Base-by-base conservation (phyloP, 2,797 vertebrate species). In the Esox masquinongy region DNA sequence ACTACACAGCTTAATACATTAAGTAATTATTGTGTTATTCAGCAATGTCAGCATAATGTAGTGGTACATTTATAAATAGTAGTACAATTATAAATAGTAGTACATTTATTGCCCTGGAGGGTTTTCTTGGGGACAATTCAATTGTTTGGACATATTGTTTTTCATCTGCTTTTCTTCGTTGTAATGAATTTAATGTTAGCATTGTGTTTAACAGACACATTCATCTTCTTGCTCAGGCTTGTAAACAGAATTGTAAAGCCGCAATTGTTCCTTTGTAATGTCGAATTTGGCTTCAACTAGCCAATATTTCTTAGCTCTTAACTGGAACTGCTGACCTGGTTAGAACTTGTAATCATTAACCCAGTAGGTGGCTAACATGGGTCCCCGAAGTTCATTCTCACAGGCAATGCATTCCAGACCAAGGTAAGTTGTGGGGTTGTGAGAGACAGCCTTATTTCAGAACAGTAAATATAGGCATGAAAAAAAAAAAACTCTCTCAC, bases 401-500 rank as follows among this genome's bases (percentile, higher is more conserved):
- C 51, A 49, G 76, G 61, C 51, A 34, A 22, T 53, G 22, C 49
- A 31, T 6, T 19, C 7, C 75, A 77, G 79, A 50, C 29, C 24
- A 16, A 73, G 59, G 75, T 80, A 77, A 70, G 79, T 77, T 77
- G 75, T 77, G 68, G 68, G 79, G 79, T 74, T 80, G 79, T 80
- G 72, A 80, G 74, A 80, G 78, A 80, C 70, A 69, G 73, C 70
- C 70, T 19, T 43, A 56, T 39, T 70, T 71, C 74, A 80, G 73
- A 79, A 74, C 73, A 67, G 74, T 80, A 80, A 76, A 72, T 76
- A 80, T 76, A 76, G 78, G 68, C 56, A 63, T 49, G 8, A 70
- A 51, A 31, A 15, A 51, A 29, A 50, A 29, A 68, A 68, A 61
- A 56, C 91, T 91, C 91, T 94, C 91, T 92, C 91, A 91, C 94